These are phyloP conservation scores for Plectropomus leopardus DNA, from an alignment of 2,113 vertebrate species.

Conservation along the genomic window DNA sequence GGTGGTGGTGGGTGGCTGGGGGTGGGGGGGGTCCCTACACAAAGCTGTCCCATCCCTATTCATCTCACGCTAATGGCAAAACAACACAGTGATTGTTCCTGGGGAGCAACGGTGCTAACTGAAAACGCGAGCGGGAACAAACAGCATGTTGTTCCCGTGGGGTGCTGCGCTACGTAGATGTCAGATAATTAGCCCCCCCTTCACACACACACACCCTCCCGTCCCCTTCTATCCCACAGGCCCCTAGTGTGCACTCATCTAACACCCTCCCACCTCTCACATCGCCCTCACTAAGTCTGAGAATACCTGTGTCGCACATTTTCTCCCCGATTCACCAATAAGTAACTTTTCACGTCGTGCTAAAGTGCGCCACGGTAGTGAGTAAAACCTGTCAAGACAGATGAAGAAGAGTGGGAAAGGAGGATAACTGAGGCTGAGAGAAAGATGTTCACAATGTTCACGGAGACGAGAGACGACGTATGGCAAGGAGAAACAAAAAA, in stretches of 20 bases:
- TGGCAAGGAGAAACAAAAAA: slow-evolving; percentile 17
- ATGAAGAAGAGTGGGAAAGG: neutral
- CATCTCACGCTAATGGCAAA: slow-evolving; percentile 85
- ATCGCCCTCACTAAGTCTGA: slow-evolving; percentile 37
- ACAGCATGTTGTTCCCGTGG: slow-evolving; percentile 83
- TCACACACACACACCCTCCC: neutral
- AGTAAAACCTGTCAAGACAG: neutral
- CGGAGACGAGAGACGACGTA: neutral
- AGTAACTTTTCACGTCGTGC: neutral
- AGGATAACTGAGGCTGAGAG: neutral
- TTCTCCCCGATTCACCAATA: slow-evolving; percentile 26
- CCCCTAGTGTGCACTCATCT: slow-evolving; percentile 66
- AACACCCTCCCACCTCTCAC: slow-evolving; percentile 42
- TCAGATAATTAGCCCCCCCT: slow-evolving; percentile 84
- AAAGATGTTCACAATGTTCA: neutral
- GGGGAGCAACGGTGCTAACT: slow-evolving; percentile 79
- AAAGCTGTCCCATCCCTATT: slow-evolving; percentile 86
- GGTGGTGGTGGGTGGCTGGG: slow-evolving; percentile 27
- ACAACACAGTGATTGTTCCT: slow-evolving; percentile 86
- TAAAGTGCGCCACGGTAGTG: neutral
- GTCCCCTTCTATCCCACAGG: slow-evolving; percentile 37
- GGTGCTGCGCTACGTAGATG: slow-evolving; percentile 79
- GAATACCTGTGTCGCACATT: slow-evolving; percentile 80
- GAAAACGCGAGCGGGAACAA: slow-evolving; percentile 83
- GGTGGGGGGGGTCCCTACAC: slow-evolving; percentile 61